Base-by-base conservation (phyloP, 1,140 invertebrate genomes). In the Cherax destructor region DNA sequence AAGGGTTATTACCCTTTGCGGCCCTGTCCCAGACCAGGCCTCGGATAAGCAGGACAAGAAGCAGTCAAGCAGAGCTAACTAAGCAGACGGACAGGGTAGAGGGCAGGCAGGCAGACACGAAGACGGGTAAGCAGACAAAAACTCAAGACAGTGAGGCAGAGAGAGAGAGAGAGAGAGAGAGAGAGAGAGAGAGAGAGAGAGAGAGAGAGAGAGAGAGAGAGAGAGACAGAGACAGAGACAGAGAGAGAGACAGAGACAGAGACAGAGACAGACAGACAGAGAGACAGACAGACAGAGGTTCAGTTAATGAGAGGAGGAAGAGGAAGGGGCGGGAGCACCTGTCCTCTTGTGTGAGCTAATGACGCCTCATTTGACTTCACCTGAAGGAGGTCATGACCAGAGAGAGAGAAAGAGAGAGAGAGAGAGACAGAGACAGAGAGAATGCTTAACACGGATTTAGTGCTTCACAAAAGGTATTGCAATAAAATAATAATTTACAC, bases 121-220 rank as follows among this genome's bases (percentile, higher is more conserved):
- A 41, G 30, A 41, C 30, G 30, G 30, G 30, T 41, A 41, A 41
- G 30, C 30, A 65, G 61, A 65, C 10, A 16, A 18, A 59, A 59
- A 59, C 11, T 7, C 11, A n/a, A 79, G 50, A 79, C 3, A 13
- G 18, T 50, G 16, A 18, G 21, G 49, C 2, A 49, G 77, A 79
- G 47, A 79, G 47, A 79, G 74, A 77, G 13, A 77, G 74, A 77
- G 74, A 77, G 74, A 77, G 74, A 77, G 74, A 77, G 74, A 77
- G 74, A 77, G 74, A 77, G 74, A 77, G 74, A 77, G 74, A 77
- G 74, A 77, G 74, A 77, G 74, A 24, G 74, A 77, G 74, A 77
- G 74, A 24, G n/a, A 77, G 74, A 76, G 72, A 76, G 72, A 76
- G 72, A 76, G 74, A 77, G 74, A 77, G n/a, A 77, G n/a, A 77